phyloP scores from a whole-genome alignment of 2,888 invertebrate genomes.

The Drosophila affinis region DNA sequence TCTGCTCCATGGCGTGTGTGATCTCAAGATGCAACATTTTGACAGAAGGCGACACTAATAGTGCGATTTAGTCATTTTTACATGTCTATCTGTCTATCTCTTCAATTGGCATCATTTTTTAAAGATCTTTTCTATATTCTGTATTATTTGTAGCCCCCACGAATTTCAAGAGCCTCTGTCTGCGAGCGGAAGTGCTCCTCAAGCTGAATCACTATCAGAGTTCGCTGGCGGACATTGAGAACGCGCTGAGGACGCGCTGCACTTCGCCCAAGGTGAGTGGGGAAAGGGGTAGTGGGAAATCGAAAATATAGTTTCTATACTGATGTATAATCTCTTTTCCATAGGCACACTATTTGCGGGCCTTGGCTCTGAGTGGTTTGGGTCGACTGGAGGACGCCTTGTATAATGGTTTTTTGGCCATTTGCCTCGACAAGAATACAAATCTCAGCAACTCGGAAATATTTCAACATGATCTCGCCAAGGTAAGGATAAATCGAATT shows the following conservation, averaged over 20 bases:
- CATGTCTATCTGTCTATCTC: slow-evolving; percentile 2
- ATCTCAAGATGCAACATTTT: slow-evolving; percentile 36
- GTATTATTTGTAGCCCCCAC: slow-evolving; percentile 85
- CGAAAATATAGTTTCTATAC: neutral
- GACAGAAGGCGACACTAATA: slow-evolving; percentile 64
- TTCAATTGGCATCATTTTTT: neutral
- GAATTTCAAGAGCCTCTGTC: slow-evolving; percentile 87
- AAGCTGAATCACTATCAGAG: slow-evolving; percentile 86
- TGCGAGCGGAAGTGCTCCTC: slow-evolving; percentile 87
- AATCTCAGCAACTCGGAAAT: slow-evolving; percentile 81
- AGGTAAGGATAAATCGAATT: slow-evolving; percentile 65
- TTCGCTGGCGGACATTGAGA: slow-evolving; percentile 88
- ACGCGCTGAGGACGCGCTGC: slow-evolving; percentile 86
- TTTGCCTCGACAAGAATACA: slow-evolving; percentile 84
- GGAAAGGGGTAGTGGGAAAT: too few species aligned
- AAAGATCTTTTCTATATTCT: slow-evolving; percentile 5
- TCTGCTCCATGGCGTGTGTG: slow-evolving; percentile 18
- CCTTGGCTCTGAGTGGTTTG: slow-evolving; percentile 84
- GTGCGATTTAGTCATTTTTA: slow-evolving; percentile 38
- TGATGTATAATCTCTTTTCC: neutral
- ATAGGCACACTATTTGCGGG: slow-evolving; percentile 85
- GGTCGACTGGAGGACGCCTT: slow-evolving; percentile 85
- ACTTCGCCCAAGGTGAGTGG: slow-evolving; percentile 87
- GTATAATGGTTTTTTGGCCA: slow-evolving; percentile 85
- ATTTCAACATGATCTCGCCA: slow-evolving; percentile 84